Percentiles rank a stretch among this genome's conserved stretches.
These are phyloP conservation scores for Smithornis capensis DNA, from an alignment of 2,113 vertebrate species.

Conservation along the genomic window DNA sequence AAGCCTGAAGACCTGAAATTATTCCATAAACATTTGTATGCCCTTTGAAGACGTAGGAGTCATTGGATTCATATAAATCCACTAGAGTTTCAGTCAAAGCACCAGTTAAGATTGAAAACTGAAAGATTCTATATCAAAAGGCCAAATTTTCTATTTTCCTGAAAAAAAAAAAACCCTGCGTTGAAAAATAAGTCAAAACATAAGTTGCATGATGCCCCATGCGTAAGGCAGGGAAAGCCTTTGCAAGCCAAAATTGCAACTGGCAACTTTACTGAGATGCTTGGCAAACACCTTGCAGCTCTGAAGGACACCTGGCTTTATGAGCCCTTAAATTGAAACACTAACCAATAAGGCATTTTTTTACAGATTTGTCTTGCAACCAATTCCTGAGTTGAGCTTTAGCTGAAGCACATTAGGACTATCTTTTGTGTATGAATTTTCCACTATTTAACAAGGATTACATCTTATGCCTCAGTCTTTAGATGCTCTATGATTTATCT, in stretches of 20 bases:
- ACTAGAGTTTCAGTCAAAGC: background rate
- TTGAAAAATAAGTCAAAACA: background rate
- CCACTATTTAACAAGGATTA: background rate
- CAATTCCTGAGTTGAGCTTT: background rate
- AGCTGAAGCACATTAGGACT: background rate
- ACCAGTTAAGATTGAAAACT: background rate
- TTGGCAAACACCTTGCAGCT: background rate
- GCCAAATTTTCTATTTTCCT: background rate
- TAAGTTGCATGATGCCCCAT: background rate
- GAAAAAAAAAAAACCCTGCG: background rate
- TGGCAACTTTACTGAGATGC: background rate
- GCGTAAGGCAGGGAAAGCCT: background rate
- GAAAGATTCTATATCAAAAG: background rate
- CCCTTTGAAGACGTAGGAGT: background rate
- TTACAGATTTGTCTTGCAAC: background rate
- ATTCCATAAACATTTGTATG: background rate
- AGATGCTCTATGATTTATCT: background rate
- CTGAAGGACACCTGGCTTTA: background rate
- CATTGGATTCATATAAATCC: background rate
- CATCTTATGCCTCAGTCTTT: background rate
- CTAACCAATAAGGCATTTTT: background rate
- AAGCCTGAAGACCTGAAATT: background rate
- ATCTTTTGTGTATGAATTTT: background rate
- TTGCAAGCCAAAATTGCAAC: background rate
- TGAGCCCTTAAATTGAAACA: background rate